Base-by-base conservation (phyloP, 1,140 invertebrate species). In the Psilanteris sp. region DNA sequence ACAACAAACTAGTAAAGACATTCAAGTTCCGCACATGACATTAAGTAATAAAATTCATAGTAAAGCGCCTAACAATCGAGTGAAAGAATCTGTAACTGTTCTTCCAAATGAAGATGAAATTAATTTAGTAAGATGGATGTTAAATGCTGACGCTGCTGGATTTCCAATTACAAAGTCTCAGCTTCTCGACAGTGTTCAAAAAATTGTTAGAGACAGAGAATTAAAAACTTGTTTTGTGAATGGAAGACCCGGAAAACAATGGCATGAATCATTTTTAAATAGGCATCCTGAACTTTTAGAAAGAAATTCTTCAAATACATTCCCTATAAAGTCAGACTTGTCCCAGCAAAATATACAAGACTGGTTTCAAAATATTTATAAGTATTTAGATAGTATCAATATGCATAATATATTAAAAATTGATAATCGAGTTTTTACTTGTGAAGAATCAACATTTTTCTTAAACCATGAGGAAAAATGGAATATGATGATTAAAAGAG, bases 71-170 rank as follows among this genome's bases (percentile, higher is more conserved):
- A 27, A 3, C n/a, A 27, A 8, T 27, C 18, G n/a, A 7, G 6
- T 14, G 13, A 15, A 14, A 2, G 5, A 13, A 5, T 3, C 13
- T 10, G 2, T 5, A 20, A 36, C 1, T 57, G 34, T 64, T 52
- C 39, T 48, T 10, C 31, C 43, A 0, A 2, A 9, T 0, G 13
- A 36, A 8, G 32, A 36, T 1, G 32, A 46, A 5, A 0, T 2
- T 2, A 44, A 59, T 9, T 13, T 59, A 3, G 52, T 44, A 1
- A 11, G 48, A n/a, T 61, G 59, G 59, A 50, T 64, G 32, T 4
- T 50, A 1, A 50, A 22, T 2, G n/a, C 16, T 3, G 59, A 64
- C n/a, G 15, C 22, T 2, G 59, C 59, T 5, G 59, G 59, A 0
- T 64, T 64, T 9, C 34, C 59, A 0, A 26, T 64, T 1, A 50